Percentiles rank a stretch among this genome's conserved stretches.
phyloP scores from a whole-genome alignment of 53 echinoderm and acorn worm genomes.

The Arbacia lixula region DNA sequence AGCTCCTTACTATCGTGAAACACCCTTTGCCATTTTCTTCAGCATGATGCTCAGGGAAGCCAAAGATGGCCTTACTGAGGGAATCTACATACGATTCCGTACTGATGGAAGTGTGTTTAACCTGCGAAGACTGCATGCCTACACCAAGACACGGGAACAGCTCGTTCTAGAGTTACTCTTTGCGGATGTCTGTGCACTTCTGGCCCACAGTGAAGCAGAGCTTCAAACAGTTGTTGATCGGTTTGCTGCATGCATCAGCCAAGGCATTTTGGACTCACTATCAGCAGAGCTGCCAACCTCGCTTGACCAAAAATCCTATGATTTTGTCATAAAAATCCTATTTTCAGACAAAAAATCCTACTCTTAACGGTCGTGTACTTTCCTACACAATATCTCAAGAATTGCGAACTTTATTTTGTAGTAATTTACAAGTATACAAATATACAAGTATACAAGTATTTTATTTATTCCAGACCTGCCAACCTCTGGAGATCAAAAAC shows the following conservation, averaged over 20 bases:
- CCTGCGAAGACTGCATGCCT: slow-evolving; percentile 45
- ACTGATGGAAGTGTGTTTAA: slow-evolving; percentile 64
- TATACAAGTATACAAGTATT: no score
- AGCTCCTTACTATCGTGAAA: slow-evolving; percentile 9
- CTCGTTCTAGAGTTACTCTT: slow-evolving; percentile 45
- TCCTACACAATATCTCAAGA: no score
- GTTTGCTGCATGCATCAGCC: background rate
- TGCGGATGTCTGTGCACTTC: slow-evolving; percentile 40
- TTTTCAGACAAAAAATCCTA: no score
- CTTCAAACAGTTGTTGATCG: background rate
- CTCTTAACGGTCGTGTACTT: no score
- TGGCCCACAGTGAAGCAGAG: slow-evolving; percentile 16
- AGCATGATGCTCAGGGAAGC: slow-evolving; percentile 37
- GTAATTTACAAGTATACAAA: no score
- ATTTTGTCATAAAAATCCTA: no score
- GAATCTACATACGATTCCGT: slow-evolving; percentile 51
- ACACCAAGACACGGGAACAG: slow-evolving; percentile 54
- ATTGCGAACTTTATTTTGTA: no score
- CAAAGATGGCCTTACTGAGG: slow-evolving; percentile 31
- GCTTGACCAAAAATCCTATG: no score
- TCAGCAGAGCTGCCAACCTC: no score
- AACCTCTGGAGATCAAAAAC: no score
- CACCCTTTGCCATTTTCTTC: slow-evolving; percentile 26
- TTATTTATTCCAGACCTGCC: no score
- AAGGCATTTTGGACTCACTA: background rate